Evolutionary conservation across 2,797 vertebrate genomes (phyloP), one percentile per base, ranked within the genome.

Genomic region (Kryptopterus vitreolus): DNA sequence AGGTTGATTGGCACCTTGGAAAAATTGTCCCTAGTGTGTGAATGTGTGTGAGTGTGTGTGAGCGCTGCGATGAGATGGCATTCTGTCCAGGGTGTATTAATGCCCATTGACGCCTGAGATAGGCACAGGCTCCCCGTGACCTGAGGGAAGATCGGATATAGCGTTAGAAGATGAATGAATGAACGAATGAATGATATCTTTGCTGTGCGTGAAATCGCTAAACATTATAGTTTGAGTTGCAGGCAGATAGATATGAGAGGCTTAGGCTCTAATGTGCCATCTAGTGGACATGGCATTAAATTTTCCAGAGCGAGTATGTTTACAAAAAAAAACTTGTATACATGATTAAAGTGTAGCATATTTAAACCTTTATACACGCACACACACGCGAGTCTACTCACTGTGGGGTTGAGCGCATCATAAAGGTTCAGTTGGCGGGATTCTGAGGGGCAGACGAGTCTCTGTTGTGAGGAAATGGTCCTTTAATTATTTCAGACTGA

Each of bases 241-340:
- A 10, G 24, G 4, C 7, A 10, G 1, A 26, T 43, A 66, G 33
- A n/a, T n/a, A n/a, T n/a, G n/a, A 1, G 65, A 48, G 20, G 16
- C 31, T 52, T 70, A 31, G 68, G 26, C 48, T 52, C 68, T 31
- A 48, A 53, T 15, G 18, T 53, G 48, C 68, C 68, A 53, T 71
- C 68, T 71, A 22, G 68, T 71, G 68, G 68, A 52, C 48, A 0
- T 12, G 31, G 10, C 10, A 22, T 53, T 71, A 48, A 18, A 24
- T 68, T 12, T 38, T 68, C 22, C 38, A 46, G 26, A 11, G 4
- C 10, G 35, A 13, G 63, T 24, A 11, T 38, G 6, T 43, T n/a
- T n/a, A n/a, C n/a, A n/a, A n/a, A 22, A 43, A 43, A 20, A 43
- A 6, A 9, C 15, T 3, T 48, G 43, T 16, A 6, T 65, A 13